phyloP scores from a whole-genome alignment of 2,113 vertebrate species.

The Willisornis vidua region DNA sequence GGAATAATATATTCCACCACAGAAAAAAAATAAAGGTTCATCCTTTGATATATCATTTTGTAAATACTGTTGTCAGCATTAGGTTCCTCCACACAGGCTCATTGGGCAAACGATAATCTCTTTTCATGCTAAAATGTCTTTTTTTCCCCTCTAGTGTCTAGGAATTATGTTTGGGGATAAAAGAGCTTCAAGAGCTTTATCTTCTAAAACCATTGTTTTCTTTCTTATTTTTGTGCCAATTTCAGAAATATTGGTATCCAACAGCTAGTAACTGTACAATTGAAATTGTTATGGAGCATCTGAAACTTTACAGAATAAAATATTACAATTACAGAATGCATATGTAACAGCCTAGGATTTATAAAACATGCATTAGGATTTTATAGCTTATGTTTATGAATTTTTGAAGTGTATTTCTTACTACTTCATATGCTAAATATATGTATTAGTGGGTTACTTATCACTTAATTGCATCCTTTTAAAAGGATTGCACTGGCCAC shows the following conservation, averaged over 20 bases:
- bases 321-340: not conserved
- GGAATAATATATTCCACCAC: not conserved
- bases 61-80: slow-evolving; percentile 45
- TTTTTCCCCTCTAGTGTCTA: not conserved
- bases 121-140: slow-evolving; percentile 20
- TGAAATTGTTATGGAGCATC: not conserved
- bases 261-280: not conserved
- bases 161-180: slow-evolving; percentile 14
- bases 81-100: not conserved
- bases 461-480: not conserved
- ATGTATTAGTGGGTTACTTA: not conserved
- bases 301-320: not conserved
- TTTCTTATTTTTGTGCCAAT: not conserved
- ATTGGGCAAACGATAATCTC: slow-evolving; percentile 22
- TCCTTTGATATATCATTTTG: not conserved
- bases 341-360: not conserved
- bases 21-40: slow-evolving; percentile 9
- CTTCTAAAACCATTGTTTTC: slow-evolving; percentile 44
- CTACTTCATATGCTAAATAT: not conserved
- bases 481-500: not conserved
- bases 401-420: not conserved
- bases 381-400: not conserved
- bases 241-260: not conserved
- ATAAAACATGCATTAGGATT: not conserved
- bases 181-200: slow-evolving; percentile 50